Percentiles rank a stretch among this genome's conserved stretches.
Conservation (phyloP, 1,140 invertebrate genomes). For the Ceratitis capitata region DNA sequence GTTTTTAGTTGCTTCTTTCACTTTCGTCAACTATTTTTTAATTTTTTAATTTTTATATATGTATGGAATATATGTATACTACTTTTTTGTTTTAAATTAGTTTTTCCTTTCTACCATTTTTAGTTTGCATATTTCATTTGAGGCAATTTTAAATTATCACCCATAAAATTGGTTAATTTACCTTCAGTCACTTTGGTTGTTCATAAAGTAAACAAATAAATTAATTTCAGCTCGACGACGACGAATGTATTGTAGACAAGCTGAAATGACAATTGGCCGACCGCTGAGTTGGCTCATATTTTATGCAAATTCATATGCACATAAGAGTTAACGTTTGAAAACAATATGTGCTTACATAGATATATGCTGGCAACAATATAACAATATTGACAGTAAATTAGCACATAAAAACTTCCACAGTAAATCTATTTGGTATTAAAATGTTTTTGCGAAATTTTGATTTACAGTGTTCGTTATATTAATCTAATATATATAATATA, state of each 20-base stretch:
- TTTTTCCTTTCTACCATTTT: background rate
- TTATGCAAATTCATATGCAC: no score
- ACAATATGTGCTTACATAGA: no score
- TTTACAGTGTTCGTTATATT: no score
- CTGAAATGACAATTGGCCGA: background rate
- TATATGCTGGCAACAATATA: no score
- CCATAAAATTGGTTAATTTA: constrained; percentile 2
- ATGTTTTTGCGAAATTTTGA: no score
- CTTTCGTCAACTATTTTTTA: background rate
- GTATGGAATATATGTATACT: no score
- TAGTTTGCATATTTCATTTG: background rate
- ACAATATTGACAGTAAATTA: no score
- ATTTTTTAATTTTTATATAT: background rate
- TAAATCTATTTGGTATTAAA: no score
- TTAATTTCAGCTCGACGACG: background rate
- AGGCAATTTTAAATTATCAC: background rate
- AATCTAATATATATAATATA: no score
- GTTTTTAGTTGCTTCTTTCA: background rate
- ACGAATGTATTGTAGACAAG: background rate
- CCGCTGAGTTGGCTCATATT: background rate
- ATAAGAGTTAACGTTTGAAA: no score
- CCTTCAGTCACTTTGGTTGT: background rate
- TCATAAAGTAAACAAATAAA: constrained; percentile 26
- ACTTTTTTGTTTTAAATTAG: background rate
- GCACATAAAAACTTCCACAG: no score